Percentiles rank a stretch among this genome's conserved stretches.
These are phyloP conservation scores for Matsumurasca onukii DNA, from an alignment of 1,140 invertebrate genomes.

Conservation along the genomic window DNA sequence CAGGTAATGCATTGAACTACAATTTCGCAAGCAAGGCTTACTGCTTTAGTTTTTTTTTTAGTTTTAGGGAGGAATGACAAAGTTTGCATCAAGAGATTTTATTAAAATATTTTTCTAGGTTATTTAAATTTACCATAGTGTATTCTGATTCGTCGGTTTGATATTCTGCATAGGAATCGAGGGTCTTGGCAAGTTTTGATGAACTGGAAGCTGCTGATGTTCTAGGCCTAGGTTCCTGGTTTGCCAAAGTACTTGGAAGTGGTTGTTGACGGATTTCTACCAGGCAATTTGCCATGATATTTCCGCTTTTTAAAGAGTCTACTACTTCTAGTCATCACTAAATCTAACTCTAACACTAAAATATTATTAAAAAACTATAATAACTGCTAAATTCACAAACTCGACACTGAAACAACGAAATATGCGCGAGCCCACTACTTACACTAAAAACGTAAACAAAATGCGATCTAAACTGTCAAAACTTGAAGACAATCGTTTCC, in stretches of 20 bases:
- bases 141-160: slow-evolving; percentile 6
- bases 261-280: background rate
- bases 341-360: slow-evolving; percentile 9
- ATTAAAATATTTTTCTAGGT: slow-evolving; percentile 6
- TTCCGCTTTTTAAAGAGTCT: slow-evolving; percentile 10
- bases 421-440: too few species aligned
- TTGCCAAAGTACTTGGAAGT: slow-evolving; percentile 1
- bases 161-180: background rate
- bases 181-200: background rate
- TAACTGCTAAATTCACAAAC: too few species aligned
- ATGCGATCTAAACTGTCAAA: too few species aligned
- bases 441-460: too few species aligned
- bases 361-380: too few species aligned
- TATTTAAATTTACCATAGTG: slow-evolving; percentile 4
- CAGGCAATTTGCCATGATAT: slow-evolving; percentile 1
- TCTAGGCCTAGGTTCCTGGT: slow-evolving; percentile 5
- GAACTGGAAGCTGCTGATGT: background rate
- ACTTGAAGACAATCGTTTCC: too few species aligned
- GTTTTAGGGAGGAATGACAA: background rate
- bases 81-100: background rate
- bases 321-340: slow-evolving; percentile 13
- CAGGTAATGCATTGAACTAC: background rate
- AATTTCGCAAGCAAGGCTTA: background rate
- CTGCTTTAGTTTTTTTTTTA: slow-evolving; percentile 5
- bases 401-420: too few species aligned